Base-by-base conservation (phyloP, 2,113 vertebrate species). In the Toxotes jaculatrix region DNA sequence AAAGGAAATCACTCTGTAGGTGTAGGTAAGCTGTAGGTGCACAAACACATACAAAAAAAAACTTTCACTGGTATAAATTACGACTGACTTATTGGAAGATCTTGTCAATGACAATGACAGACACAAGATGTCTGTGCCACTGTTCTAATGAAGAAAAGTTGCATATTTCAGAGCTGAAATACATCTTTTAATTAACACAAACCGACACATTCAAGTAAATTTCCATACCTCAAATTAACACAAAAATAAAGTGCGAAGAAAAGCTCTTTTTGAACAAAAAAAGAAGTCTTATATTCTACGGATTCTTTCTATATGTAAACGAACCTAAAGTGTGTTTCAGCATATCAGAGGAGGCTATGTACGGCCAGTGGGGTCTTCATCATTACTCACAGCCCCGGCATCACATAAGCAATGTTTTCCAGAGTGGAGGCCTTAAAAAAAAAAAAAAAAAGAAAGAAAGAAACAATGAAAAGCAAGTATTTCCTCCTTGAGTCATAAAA, bases 391-490 rank as follows among this genome's bases (percentile, higher is more conserved):
- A 96, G 82, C 8, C 96, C 95, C 11, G 95, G 95, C 97, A 99
- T 99, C 92, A 99, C 94, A 88, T 98, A 99, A 67, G 96, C 95
- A 74, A 99, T 97, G 94, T 99, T 99, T 92, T 99, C 98, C 89
- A 99, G 91, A 68, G 98, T 97, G 77, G 97, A 96, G 32, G 95
- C 96, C 98, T 99, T 85, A 7, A 88, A 82, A 71, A 65, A 27
- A 27, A 27, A 27, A 27, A 27, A 27, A 27, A 27, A 27, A 27
- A 27, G 27, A 27, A 27, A 27, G 27, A 27, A 27, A 27, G 69
- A 10, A 1, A 57, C 1, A 1, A 47, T 2, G 34, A 21, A 27
- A 84, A 36, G 4, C 0, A 38, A 4, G 0, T 14, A n/a, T 63
- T 56, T 45, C 23, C 45, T 19, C 3, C 14, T 82, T 5, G 27